A percentile compares a stretch with the other conserved stretches of the same genome.
These are phyloP conservation scores for Drosophila melanica DNA, from an alignment of 1,140 invertebrate genomes.

Conservation along the genomic window DNA sequence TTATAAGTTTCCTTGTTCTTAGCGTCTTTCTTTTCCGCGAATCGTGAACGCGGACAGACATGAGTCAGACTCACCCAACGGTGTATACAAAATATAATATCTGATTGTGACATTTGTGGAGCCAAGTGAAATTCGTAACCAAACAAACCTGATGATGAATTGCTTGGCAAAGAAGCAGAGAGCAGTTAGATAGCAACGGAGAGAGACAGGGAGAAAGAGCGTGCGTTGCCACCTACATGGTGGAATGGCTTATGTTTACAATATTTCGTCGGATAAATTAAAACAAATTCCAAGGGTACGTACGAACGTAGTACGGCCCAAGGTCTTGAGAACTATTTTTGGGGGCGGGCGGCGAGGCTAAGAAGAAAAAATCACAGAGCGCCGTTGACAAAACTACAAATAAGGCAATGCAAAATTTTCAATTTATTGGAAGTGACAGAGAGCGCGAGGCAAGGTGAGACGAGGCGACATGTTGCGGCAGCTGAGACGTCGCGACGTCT, in stretches of 20 bases:
- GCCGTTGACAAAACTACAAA: constrained; percentile 71
- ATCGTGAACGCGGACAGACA: not conserved
- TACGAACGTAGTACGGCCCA: constrained; percentile 22
- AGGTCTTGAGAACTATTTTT: constrained; percentile 74
- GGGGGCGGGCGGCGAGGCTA: constrained; percentile 49
- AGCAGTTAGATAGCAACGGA: constrained; percentile 3
- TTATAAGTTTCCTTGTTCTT: constrained; percentile 2
- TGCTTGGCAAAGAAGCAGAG: constrained; percentile 24
- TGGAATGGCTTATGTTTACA: constrained; percentile 27
- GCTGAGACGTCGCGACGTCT: constrained; percentile 73
- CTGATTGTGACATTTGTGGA: constrained; percentile 44
- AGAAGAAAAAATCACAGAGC: constrained; percentile 59
- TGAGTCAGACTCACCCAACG: constrained; percentile 48
- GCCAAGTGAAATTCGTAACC: constrained; percentile 40
- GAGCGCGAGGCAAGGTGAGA: constrained; percentile 9
- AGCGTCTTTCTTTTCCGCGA: constrained; percentile 8
- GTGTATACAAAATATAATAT: constrained; percentile 40
- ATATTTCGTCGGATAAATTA: constrained; percentile 48
- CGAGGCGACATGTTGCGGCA: constrained; percentile 37
- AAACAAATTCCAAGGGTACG: constrained; percentile 65
- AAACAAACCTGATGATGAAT: constrained; percentile 46
- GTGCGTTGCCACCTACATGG: constrained; percentile 17
- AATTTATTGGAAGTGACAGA: constrained; percentile 67
- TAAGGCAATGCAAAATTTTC: constrained; percentile 76
- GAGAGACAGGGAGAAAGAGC: not conserved